Evolutionary conservation across 1,140 invertebrate genomes (phyloP).

Genomic region (Drosophila ercepeae): DNA sequence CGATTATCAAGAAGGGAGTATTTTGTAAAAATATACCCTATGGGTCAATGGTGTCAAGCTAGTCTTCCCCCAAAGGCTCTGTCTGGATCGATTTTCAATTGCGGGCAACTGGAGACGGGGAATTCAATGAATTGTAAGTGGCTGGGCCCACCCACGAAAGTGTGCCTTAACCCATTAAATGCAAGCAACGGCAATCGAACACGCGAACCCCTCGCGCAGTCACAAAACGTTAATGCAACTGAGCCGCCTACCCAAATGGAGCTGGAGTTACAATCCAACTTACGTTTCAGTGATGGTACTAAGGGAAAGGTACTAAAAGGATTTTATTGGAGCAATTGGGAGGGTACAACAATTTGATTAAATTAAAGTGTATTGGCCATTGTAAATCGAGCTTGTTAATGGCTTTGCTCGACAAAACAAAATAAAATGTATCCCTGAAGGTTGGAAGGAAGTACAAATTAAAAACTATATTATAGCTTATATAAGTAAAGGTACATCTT

Average conservation of each 20-base stretch:
- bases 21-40: not conserved
- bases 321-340: not conserved
- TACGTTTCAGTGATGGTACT: not conserved
- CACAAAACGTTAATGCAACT: constrained; percentile 41
- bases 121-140: constrained; percentile 49
- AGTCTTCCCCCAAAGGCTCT: not conserved
- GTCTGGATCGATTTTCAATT: constrained; percentile 38
- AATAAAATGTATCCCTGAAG: not conserved
- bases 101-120: constrained; percentile 10
- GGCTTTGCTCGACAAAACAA: not conserved
- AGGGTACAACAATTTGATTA: not conserved
- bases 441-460: not conserved
- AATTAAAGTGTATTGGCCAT: not conserved
- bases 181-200: constrained; percentile 48
- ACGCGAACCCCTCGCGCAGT: constrained; percentile 34
- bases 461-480: not conserved
- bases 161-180: constrained; percentile 52
- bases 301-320: not conserved
- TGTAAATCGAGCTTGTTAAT: not conserved
- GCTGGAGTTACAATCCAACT: constrained; percentile 3
- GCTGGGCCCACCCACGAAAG: constrained; percentile 37
- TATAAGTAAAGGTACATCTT: not conserved
- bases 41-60: constrained; percentile 1
- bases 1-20: not conserved
- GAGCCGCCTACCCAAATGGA: constrained; percentile 16